Percentiles rank a stretch among this genome's conserved stretches.
Evolutionary conservation across 1,140 invertebrate species (phyloP).

Genomic region (Bradynema listronoti): DNA sequence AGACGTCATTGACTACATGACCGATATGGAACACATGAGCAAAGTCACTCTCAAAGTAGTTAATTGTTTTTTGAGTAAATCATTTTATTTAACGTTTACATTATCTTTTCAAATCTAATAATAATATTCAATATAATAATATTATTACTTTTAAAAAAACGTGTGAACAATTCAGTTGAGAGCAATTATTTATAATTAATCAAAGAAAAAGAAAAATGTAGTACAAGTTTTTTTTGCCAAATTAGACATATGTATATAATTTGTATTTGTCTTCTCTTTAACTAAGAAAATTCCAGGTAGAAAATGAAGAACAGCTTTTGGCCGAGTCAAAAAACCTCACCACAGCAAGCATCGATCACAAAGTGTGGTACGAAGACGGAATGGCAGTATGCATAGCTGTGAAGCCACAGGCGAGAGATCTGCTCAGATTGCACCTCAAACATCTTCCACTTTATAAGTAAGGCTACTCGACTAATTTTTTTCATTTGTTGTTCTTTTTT

Average conservation of each 20-base stretch:
- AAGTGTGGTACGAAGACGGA: slow-evolving; percentile 95
- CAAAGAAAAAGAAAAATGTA: no score
- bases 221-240: no score
- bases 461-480: slow-evolving; percentile 12
- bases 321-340: slow-evolving; percentile 68
- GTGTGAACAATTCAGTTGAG: no score
- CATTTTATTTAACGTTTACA: slow-evolving; percentile 1
- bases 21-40: slow-evolving; percentile 45
- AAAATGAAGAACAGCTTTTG: slow-evolving; percentile 70
- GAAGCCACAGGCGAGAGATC: slow-evolving; percentile 80
- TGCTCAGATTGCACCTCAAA: slow-evolving; percentile 35
- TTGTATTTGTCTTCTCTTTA: no score
- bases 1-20: slow-evolving; percentile 41
- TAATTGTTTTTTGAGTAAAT: slow-evolving; percentile 6
- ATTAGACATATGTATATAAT: no score
- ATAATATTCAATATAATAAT: slow-evolving; percentile 3
- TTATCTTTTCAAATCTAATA: slow-evolving; percentile 11
- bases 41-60: slow-evolving; percentile 49
- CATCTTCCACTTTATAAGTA: slow-evolving; percentile 44
- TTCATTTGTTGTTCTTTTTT: no score
- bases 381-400: slow-evolving; percentile 84
- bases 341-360: slow-evolving; percentile 72
- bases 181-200: no score
- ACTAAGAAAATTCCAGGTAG: no score
- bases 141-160: no score